Conservation (phyloP, 2,797 vertebrate species). For the Triplophysa bombifrons region DNA sequence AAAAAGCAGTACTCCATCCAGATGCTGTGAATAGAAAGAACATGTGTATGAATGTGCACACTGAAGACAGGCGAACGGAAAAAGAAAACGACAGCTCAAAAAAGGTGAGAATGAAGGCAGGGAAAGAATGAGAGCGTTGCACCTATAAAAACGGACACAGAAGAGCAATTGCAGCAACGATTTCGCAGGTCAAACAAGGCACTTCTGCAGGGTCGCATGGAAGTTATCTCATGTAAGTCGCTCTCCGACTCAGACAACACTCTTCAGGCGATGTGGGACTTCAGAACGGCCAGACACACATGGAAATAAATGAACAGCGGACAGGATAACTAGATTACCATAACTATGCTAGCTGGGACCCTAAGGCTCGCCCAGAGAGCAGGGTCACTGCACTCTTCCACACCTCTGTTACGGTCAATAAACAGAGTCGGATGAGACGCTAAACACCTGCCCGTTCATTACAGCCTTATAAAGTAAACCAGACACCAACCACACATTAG, state of each 20-base stretch:
- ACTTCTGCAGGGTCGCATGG: slow-evolving; percentile 4
- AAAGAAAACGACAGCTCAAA: background rate
- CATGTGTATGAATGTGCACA: background rate
- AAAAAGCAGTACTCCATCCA: background rate
- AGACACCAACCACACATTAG: background rate
- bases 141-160: background rate
- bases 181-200: slow-evolving; percentile 17
- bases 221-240: slow-evolving; percentile 28
- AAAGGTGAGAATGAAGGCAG: slow-evolving; percentile 24
- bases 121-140: background rate
- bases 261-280: background rate
- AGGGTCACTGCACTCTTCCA: slow-evolving; percentile 22
- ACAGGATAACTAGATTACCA: slow-evolving; percentile 33
- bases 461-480: slow-evolving; percentile 23
- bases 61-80: background rate
- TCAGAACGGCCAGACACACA: slow-evolving; percentile 10
- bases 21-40: background rate
- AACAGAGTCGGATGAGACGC: slow-evolving; percentile 7
- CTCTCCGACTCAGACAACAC: slow-evolving; percentile 20
- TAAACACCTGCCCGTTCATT: slow-evolving; percentile 26
- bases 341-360: slow-evolving; percentile 11
- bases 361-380: slow-evolving; percentile 10
- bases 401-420: slow-evolving; percentile 31
- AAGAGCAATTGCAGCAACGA: background rate
- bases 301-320: slow-evolving; percentile 21